Base-by-base conservation (phyloP, 2,797 vertebrate genomes). In the Manis crassicaudata region DNA sequence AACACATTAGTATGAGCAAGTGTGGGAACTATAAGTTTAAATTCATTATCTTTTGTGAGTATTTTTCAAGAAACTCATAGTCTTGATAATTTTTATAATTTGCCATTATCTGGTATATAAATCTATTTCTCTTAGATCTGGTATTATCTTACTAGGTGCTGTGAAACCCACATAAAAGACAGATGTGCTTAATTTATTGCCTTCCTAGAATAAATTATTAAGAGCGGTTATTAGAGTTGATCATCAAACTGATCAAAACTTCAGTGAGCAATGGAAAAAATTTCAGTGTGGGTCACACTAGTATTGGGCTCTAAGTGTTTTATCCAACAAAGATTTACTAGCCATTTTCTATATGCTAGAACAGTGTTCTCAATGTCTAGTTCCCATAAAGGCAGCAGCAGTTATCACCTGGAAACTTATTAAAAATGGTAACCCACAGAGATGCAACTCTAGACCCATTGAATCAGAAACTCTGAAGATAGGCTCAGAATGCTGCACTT, bases 61-160 rank as follows among this genome's bases (percentile, higher is more conserved):
- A 62, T 67, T 88, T 96, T 80, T 40, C 16, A 82, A 86, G 40
- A 91, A 76, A 58, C 12, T 65, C 23, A 58, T 56, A n/a, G 83
- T 54, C 89, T 68, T 82, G 58, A 29, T 75, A 82, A 63, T 73
- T 94, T 68, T 90, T 50, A 62, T 32, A 92, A 56, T 63, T 77
- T 89, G 6, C 7, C 7, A 77, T 73, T 7, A 73, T 75, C 4
- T 50, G 93, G 7, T 23, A 72, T 10, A 43, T 70, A 40, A 56
- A 46, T 85, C 7, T 75, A 67, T 80, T 84, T 92, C 13, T 54
- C 40, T 90, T 79, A 92, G 6, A 40, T 35, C 6, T 81, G 29
- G 62, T 86, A 81, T 54, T 63, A 21, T 84, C 25, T 68, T 80
- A 68, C 11, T 70, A 56, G 50, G 18, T 91, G 11, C 56, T 83